Percentiles rank a stretch among this genome's conserved stretches.
Evolutionary conservation across 2,888 invertebrate species (phyloP).

Genomic region (Sericinus montela): DNA sequence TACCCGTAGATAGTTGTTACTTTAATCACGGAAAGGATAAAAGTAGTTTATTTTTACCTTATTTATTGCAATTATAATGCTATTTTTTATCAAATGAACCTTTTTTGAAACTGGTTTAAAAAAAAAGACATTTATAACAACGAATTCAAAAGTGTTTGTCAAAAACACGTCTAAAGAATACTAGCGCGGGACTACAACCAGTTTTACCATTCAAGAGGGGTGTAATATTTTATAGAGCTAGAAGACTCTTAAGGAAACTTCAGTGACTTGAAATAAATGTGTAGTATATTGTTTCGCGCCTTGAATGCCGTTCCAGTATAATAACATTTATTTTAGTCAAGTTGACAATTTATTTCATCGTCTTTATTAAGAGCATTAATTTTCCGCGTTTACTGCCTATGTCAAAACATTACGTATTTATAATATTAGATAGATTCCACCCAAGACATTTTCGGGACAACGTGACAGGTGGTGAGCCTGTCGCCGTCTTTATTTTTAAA

Average conservation of each 20-base stretch:
- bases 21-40: too few species aligned
- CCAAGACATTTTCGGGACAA: too few species aligned
- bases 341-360: slow-evolving; percentile 2
- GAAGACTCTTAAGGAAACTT: slow-evolving; percentile 12
- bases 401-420: too few species aligned
- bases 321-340: slow-evolving; percentile 6
- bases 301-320: slow-evolving; percentile 9
- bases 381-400: not conserved
- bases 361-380: slow-evolving; percentile 10
- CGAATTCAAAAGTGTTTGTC: not conserved
- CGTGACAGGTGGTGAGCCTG: too few species aligned
- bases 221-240: slow-evolving; percentile 9
- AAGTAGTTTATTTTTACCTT: too few species aligned
- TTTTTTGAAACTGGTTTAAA: too few species aligned
- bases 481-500: too few species aligned
- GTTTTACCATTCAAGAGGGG: slow-evolving; percentile 9
- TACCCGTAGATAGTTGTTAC: too few species aligned
- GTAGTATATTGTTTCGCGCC: slow-evolving; percentile 13
- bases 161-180: not conserved
- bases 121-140: not conserved
- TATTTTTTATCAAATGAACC: too few species aligned
- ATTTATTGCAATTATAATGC: too few species aligned
- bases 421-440: too few species aligned
- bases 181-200: not conserved
- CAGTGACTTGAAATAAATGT: slow-evolving; percentile 13